A percentile compares a stretch with the other conserved stretches of the same genome.
Conservation (phyloP, 2,888 invertebrate species). For the Adelphocoris suturalis region DNA sequence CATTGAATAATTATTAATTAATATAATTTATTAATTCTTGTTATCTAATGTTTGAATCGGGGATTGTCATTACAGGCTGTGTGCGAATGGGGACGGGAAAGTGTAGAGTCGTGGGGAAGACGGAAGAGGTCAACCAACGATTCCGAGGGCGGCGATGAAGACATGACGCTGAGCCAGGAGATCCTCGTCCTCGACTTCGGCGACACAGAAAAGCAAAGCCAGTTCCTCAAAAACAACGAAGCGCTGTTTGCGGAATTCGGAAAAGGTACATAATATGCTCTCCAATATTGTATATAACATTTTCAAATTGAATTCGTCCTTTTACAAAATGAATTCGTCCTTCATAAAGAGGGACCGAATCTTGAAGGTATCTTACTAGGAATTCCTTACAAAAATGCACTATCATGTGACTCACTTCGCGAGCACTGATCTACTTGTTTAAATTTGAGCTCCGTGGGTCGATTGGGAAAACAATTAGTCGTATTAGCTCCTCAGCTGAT, state of each 20-base stretch:
- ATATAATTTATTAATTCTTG: neutral
- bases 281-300: no score
- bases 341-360: no score
- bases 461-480: no score
- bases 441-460: no score
- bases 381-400: no score
- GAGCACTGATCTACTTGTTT: no score
- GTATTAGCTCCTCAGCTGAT: no score
- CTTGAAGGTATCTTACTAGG: no score
- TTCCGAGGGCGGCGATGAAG: constrained; percentile 83
- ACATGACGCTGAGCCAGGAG: constrained; percentile 96
- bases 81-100: constrained; percentile 94
- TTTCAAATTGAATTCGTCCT: no score
- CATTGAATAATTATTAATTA: no score
- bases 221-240: constrained; percentile 87
- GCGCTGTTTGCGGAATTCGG: constrained; percentile 86
- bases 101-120: constrained; percentile 94
- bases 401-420: no score
- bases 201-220: constrained; percentile 89
- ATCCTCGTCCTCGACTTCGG: constrained; percentile 95
- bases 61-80: constrained; percentile 84
- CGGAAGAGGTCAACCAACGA: constrained; percentile 85
- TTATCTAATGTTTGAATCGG: neutral
- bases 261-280: constrained; percentile 80
- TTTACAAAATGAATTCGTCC: no score